A percentile compares a stretch with the other conserved stretches of the same genome.
Conservation (phyloP, 2,888 invertebrate species). For the Ferdinandea cuprea region DNA sequence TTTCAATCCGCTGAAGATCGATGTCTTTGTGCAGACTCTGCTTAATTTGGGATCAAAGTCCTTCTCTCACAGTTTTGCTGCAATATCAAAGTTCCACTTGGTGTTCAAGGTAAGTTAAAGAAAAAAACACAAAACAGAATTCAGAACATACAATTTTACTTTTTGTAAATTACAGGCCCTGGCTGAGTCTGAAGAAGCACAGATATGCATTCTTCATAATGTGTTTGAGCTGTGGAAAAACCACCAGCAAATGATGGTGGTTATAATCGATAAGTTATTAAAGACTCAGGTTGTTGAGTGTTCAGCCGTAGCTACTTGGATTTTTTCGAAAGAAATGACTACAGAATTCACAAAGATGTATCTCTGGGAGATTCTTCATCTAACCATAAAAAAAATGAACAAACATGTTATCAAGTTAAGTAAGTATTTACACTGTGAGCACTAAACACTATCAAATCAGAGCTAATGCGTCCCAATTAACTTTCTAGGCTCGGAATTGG, state of each 20-base stretch:
- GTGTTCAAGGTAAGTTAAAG: constrained; percentile 90
- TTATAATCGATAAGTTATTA: constrained; percentile 97
- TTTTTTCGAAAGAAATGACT: constrained; percentile 97
- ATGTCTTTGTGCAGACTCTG: constrained; percentile 97
- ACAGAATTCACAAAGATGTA: constrained; percentile 95
- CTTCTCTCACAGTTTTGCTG: constrained; percentile 98
- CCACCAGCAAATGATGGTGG: constrained; percentile 98
- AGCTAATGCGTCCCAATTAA: constrained; percentile 2
- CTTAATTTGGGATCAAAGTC: constrained; percentile 97
- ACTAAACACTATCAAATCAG: not conserved
- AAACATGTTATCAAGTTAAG: constrained; percentile 94
- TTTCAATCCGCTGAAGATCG: constrained; percentile 96
- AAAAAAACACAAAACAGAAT: too few species aligned
- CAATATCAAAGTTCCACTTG: constrained; percentile 97
- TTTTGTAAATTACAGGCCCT: constrained; percentile 85
- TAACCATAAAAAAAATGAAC: constrained; percentile 98
- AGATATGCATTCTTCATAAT: constrained; percentile 95
- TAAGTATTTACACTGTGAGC: constrained; percentile 80
- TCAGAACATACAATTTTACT: not conserved
- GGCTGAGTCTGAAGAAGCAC: constrained; percentile 97
- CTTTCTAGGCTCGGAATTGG: constrained; percentile 88
- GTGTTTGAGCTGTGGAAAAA: constrained; percentile 97
- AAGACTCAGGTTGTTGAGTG: constrained; percentile 99
- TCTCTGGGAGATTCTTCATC: constrained; percentile 97
- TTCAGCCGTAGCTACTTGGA: constrained; percentile 98